A percentile compares a stretch with the other conserved stretches of the same genome.
phyloP scores from a whole-genome alignment of 2,113 vertebrate species.

The Guaruba guarouba region DNA sequence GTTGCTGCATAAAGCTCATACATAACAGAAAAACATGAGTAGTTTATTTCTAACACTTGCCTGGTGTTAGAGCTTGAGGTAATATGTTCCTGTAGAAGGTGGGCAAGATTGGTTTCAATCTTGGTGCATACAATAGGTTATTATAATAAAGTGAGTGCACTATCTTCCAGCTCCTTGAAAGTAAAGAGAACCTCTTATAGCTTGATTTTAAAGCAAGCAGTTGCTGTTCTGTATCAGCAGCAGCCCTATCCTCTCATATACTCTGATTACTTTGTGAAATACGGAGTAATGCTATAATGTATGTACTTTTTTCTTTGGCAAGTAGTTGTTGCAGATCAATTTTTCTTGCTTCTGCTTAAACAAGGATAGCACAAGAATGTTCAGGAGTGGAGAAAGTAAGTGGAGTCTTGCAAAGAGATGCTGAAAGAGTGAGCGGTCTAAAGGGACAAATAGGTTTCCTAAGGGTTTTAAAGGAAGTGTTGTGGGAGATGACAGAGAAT shows the following conservation, averaged over 20 bases:
- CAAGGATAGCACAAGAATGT: neutral
- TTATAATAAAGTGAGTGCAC: neutral
- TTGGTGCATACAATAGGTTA: neutral
- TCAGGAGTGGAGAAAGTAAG: neutral
- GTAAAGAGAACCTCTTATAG: neutral
- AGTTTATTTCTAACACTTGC: neutral
- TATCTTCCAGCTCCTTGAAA: slow-evolving; percentile 11
- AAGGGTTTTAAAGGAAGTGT: neutral
- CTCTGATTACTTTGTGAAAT: slow-evolving; percentile 42
- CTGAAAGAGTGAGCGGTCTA: neutral
- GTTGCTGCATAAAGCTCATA: neutral
- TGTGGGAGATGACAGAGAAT: neutral
- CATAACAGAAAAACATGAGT: neutral
- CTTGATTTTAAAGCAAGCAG: slow-evolving; percentile 43
- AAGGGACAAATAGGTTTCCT: neutral
- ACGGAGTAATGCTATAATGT: neutral
- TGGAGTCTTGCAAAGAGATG: neutral
- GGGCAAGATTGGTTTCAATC: neutral
- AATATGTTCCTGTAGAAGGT: neutral
- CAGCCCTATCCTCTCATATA: neutral
- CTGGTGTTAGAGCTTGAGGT: neutral
- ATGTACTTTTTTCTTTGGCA: neutral
- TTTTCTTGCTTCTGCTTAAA: slow-evolving; percentile 13
- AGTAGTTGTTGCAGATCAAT: neutral
- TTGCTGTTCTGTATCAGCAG: slow-evolving; percentile 14